A percentile compares a stretch with the other conserved stretches of the same genome.
Evolutionary conservation across 2,113 vertebrate genomes (phyloP).

Genomic region (Fregata magnificens): DNA sequence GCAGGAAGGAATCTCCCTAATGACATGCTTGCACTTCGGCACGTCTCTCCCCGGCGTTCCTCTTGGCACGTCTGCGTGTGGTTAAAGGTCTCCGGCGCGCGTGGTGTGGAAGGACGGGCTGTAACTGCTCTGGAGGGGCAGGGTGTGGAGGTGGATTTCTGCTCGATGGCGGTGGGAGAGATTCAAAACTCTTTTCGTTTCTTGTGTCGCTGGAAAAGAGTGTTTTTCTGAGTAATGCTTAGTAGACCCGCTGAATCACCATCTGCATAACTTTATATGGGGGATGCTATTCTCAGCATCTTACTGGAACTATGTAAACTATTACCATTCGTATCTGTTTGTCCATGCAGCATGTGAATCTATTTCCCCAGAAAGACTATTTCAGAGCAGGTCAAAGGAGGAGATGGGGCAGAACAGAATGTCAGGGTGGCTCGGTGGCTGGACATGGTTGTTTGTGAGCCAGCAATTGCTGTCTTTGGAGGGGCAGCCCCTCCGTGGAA

Average conservation of each 20-base stretch:
- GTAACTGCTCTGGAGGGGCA: not conserved
- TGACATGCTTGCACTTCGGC: rapidly evolving
- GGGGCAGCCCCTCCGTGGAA: not conserved
- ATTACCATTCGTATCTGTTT: not conserved
- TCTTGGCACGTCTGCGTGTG: rapidly evolving
- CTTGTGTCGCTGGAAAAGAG: not conserved
- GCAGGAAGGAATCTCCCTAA: not conserved
- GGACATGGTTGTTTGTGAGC: not conserved
- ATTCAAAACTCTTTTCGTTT: constrained; percentile 20
- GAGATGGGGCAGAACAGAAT: not conserved
- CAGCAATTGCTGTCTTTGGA: rapidly evolving
- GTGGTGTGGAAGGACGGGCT: not conserved
- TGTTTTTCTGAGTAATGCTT: constrained; percentile 40
- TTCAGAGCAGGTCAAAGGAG: not conserved
- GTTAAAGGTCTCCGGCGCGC: not conserved
- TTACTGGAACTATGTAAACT: not conserved
- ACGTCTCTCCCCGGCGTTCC: not conserved
- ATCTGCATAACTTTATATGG: constrained; percentile 57
- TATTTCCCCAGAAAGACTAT: not conserved
- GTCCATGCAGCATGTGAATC: not conserved
- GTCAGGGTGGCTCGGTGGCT: not conserved
- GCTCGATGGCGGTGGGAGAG: not conserved
- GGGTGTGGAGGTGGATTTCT: constrained; percentile 1
- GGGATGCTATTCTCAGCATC: constrained; percentile 55
- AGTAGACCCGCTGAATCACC: constrained; percentile 50